Base-by-base conservation (phyloP, 2,797 vertebrate genomes). In the Enteromius trimaculatus region DNA sequence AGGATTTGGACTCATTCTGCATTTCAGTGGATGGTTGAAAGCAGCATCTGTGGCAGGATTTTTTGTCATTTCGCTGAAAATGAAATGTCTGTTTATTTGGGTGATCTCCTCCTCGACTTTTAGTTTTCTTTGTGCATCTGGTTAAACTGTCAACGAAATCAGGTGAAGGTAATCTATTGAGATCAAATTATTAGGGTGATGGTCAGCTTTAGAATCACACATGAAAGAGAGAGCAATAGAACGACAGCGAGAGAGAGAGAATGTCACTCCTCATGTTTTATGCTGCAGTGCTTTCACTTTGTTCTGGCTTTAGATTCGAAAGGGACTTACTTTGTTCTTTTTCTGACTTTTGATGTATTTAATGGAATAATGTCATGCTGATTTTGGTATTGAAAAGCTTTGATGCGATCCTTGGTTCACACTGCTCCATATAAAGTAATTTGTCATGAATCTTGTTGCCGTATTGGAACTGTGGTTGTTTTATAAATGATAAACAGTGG, bases 21-120 rank as follows among this genome's bases (percentile, higher is more conserved):
- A 66, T 77, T 55, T 82, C 49, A 69, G 81, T 82, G 13, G 62
- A 37, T 55, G 47, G 31, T 55, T 76, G 58, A 68, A 64, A 76
- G 21, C 60, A 58, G 47, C 47, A 66, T 76, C 44, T 75, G 55
- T 21, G 60, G 19, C 17, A 64, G 55, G 55, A 39, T 65, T 44
- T 64, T 49, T 23, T 79, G 26, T 66, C 3, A 42, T 23, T 79
- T 53, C 13, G 16, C 34, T 55, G 10, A 21, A 58, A 53, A 69
- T 21, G 2, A 29, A 69, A 80, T 37, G 9, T 69, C 49, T 80
- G 49, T 69, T 69, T 53, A 55, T 58, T 39, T 1, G 34, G 34
- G 39, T 34, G 34, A 60, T 62, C 23, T 1, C 37, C 29, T 55
- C 31, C 42, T 42, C 4, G 7, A 39, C 13, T 68, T 5, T 42